Conservation (phyloP, 2,113 vertebrate genomes). For the Eretmochelys imbricata region DNA sequence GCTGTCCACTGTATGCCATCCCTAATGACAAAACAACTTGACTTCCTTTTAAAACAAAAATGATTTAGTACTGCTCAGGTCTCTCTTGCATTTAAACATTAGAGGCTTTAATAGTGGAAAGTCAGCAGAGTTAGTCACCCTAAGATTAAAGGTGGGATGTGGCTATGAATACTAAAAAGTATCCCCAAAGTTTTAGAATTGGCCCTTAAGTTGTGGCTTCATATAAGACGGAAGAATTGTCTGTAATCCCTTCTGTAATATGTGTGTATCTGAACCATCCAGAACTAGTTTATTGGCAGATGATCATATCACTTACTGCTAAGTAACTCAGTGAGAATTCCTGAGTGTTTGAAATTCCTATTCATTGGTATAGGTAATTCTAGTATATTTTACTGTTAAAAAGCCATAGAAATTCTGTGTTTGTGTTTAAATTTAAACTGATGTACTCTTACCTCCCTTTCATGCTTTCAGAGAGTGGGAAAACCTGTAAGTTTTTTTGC, state of each 20-base stretch:
- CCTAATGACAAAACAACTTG: not conserved
- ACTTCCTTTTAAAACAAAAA: not conserved
- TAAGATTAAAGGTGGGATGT: not conserved
- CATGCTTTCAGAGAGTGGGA: constrained; percentile 77
- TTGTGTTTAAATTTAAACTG: constrained; percentile 48
- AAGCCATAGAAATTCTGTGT: constrained; percentile 43
- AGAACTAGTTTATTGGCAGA: not conserved
- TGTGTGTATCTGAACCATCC: not conserved
- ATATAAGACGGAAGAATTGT: not conserved
- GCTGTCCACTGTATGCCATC: not conserved
- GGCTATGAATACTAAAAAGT: not conserved
- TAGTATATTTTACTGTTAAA: not conserved
- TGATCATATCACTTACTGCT: not conserved
- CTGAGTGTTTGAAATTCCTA: not conserved
- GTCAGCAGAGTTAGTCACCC: not conserved
- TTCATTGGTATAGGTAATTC: not conserved
- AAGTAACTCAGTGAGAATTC: not conserved
- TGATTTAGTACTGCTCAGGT: not conserved
- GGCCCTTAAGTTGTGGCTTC: not conserved
- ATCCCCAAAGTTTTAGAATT: not conserved
- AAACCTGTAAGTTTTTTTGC: constrained; percentile 70
- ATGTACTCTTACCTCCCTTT: constrained; percentile 64
- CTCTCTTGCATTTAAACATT: not conserved
- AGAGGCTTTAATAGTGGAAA: not conserved
- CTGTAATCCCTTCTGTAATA: not conserved